Percentiles rank a stretch among this genome's conserved stretches.
phyloP scores from a whole-genome alignment of 2,888 invertebrate species.

The Caenorhabditis becei region DNA sequence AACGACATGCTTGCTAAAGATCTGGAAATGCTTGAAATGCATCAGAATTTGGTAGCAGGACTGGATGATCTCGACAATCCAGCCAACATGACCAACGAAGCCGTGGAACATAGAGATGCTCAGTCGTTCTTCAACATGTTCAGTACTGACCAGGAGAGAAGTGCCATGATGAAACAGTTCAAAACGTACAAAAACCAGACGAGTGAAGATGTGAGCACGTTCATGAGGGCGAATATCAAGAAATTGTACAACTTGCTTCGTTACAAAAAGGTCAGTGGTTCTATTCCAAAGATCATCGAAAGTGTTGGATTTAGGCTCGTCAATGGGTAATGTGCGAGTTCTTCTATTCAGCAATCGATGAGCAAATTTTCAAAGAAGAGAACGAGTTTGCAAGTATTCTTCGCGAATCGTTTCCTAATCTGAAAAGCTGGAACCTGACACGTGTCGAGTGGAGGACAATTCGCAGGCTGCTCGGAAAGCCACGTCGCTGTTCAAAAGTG shows the following conservation, averaged over 20 bases:
- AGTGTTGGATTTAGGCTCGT: slow-evolving; percentile 84
- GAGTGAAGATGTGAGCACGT: slow-evolving; percentile 34
- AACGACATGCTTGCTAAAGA: slow-evolving; percentile 39
- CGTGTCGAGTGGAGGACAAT: slow-evolving; percentile 96
- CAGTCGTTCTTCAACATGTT: slow-evolving; percentile 59
- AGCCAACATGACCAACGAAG: slow-evolving; percentile 44
- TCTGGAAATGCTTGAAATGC: slow-evolving; percentile 42
- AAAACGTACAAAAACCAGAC: slow-evolving; percentile 47
- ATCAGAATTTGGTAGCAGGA: slow-evolving; percentile 42
- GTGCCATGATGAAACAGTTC: slow-evolving; percentile 53
- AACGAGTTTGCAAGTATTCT: slow-evolving; percentile 96
- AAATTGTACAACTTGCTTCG: slow-evolving; percentile 89
- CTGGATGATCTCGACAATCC: slow-evolving; percentile 49
- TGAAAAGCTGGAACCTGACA: slow-evolving; percentile 90
- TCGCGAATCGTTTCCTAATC: slow-evolving; percentile 93
- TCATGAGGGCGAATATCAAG: slow-evolving; percentile 66
- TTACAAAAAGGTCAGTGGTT: slow-evolving; percentile 98
- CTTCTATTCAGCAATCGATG: slow-evolving; percentile 98
- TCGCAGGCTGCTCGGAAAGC: slow-evolving; percentile 87
- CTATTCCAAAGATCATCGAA: no score
- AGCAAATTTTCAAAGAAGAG: slow-evolving; percentile 92
- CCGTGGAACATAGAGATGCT: slow-evolving; percentile 42
- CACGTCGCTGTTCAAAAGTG: slow-evolving; percentile 92
- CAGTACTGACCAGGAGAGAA: slow-evolving; percentile 39
- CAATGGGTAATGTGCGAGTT: slow-evolving; percentile 94